These are phyloP conservation scores for Leucoraja ocellata DNA, from an alignment of 2,797 vertebrate genomes.

Conservation along the genomic window DNA sequence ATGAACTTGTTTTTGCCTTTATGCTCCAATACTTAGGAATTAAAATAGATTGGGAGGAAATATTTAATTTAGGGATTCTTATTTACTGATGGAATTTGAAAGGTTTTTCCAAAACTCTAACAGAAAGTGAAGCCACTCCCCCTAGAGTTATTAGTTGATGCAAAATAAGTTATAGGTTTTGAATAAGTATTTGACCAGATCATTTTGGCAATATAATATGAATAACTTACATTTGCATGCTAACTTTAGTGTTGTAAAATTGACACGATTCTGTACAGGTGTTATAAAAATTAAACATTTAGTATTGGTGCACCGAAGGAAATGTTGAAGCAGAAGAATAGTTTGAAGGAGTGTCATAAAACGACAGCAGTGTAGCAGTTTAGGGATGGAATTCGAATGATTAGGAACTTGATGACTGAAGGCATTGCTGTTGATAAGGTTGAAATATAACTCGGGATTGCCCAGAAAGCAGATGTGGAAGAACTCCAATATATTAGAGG, in stretches of 20 bases:
- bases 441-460: background rate
- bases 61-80: background rate
- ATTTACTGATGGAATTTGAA: background rate
- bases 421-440: background rate
- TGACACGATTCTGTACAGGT: background rate
- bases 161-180: background rate
- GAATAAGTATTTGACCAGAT: background rate
- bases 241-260: background rate
- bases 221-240: background rate
- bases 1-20: background rate
- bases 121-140: background rate
- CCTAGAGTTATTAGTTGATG: background rate
- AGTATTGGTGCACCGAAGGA: background rate
- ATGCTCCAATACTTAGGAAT: background rate
- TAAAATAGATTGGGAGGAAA: background rate
- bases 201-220: background rate
- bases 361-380: background rate
- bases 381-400: background rate
- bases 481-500: background rate
- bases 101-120: background rate
- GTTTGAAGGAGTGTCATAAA: background rate
- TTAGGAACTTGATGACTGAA: background rate
- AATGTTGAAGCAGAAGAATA: background rate
- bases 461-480: background rate
- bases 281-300: background rate